phyloP scores from a whole-genome alignment of 92 coral and sea anemone species.

The Hydrozoanthus gracilis region DNA sequence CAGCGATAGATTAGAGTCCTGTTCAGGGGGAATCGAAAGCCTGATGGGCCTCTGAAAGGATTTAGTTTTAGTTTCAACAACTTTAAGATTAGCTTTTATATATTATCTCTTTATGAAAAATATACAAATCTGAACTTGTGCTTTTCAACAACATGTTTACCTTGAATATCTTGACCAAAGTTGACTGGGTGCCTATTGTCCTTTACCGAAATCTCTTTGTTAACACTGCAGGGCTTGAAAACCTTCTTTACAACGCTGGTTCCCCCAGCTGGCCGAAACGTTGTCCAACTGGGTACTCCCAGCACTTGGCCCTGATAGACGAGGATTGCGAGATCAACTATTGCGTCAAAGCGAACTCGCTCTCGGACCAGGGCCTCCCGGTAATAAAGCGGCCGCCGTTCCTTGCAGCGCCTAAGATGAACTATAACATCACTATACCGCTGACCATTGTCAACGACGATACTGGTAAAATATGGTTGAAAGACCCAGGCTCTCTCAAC shows the following conservation, averaged over 20 bases:
- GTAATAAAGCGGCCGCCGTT: slow-evolving; percentile 90
- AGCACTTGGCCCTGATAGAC: slow-evolving; percentile 87
- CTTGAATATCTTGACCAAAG: too few relatives aligned
- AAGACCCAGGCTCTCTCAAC: slow-evolving; percentile 39
- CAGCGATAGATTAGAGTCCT: too few relatives aligned
- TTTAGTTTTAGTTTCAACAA: too few relatives aligned
- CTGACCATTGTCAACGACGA: slow-evolving; percentile 74
- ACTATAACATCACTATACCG: slow-evolving; percentile 78
- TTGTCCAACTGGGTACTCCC: slow-evolving; percentile 91
- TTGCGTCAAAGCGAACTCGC: slow-evolving; percentile 75
- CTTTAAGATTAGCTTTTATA: too few relatives aligned
- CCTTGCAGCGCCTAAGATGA: slow-evolving; percentile 64
- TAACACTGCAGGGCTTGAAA: slow-evolving; percentile 38
- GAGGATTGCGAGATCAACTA: slow-evolving; percentile 88
- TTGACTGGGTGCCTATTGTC: too few relatives aligned
- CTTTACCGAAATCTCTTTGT: too few relatives aligned
- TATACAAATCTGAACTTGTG: too few relatives aligned
- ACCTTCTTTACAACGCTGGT: slow-evolving; percentile 50
- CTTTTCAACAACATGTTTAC: too few relatives aligned
- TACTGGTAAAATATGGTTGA: slow-evolving; percentile 74
- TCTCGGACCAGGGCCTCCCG: slow-evolving; percentile 78
- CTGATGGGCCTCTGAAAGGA: too few relatives aligned
- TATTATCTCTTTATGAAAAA: too few relatives aligned
- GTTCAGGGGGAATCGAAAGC: too few relatives aligned
- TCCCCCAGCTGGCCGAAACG: slow-evolving; percentile 82